Evolutionary conservation across 2,113 vertebrate genomes (phyloP).

Genomic region (Pipra filicauda): DNA sequence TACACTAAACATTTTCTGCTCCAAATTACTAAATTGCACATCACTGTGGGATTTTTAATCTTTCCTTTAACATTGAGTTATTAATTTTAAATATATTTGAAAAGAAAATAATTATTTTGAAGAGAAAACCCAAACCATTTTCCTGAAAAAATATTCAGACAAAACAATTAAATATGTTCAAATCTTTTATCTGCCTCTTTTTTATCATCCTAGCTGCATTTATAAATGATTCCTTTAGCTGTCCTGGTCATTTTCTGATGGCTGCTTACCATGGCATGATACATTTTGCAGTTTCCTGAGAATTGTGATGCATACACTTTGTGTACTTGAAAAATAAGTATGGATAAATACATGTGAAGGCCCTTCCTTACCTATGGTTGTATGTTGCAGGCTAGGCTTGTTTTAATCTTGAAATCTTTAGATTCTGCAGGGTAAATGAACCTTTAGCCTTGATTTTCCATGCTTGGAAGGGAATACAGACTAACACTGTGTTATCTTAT

Average conservation of each 20-base stretch:
- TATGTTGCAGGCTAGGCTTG: neutral
- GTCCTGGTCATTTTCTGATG: neutral
- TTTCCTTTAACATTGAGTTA: neutral
- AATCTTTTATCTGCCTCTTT: neutral
- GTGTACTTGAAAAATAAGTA: neutral
- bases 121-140: neutral
- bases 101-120: neutral
- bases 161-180: neutral
- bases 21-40: neutral
- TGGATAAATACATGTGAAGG: neutral
- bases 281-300: neutral
- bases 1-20: neutral
- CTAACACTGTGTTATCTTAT: neutral
- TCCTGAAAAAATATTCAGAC: neutral
- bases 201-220: neutral
- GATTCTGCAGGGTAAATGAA: neutral
- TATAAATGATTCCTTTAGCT: neutral
- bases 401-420: neutral
- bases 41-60: neutral
- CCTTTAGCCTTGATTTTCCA: neutral
- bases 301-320: neutral
- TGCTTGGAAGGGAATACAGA: neutral
- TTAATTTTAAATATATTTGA: neutral
- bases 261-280: neutral
- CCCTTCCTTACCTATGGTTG: neutral